Evolutionary conservation across 2,888 invertebrate genomes (phyloP).

Genomic region (Kuschelorhynchus macadamiae): DNA sequence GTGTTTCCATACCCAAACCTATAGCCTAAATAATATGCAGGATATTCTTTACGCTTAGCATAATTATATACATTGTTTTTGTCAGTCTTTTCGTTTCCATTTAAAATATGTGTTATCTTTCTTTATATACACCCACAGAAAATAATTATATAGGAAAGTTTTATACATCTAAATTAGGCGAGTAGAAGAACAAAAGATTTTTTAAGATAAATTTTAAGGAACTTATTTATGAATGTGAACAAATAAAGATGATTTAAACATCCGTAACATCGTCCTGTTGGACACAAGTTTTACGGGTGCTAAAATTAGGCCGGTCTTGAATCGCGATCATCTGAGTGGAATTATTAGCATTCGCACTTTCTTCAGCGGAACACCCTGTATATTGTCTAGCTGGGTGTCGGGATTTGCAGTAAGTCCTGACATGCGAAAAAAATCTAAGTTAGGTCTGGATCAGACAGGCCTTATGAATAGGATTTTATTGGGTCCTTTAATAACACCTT

Average conservation of each 20-base stretch:
- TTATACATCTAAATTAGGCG: neutral
- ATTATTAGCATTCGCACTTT: slow-evolving; percentile 35
- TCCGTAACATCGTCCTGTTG: slow-evolving; percentile 38
- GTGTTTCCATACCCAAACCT: slow-evolving; percentile 49
- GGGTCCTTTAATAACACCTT: slow-evolving; percentile 14
- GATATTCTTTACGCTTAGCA: slow-evolving; percentile 40
- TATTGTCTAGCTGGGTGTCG: slow-evolving; percentile 47
- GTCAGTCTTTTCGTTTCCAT: slow-evolving; percentile 52
- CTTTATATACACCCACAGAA: slow-evolving; percentile 22
- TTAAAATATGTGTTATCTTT: slow-evolving; percentile 41
- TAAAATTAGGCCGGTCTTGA: slow-evolving; percentile 39
- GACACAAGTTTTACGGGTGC: slow-evolving; percentile 37
- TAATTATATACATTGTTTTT: slow-evolving; percentile 38
- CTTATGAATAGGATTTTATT: slow-evolving; percentile 7
- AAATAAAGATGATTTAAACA: slow-evolving; percentile 36
- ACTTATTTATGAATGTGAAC: slow-evolving; percentile 20
- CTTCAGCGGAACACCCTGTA: slow-evolving; percentile 48
- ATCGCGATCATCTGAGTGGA: slow-evolving; percentile 20
- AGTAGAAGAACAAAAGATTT: slow-evolving; percentile 14
- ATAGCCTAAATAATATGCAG: slow-evolving; percentile 51
- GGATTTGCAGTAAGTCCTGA: slow-evolving; percentile 51
- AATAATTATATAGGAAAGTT: slow-evolving; percentile 14
- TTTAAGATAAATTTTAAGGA: slow-evolving; percentile 5
- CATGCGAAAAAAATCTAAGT: slow-evolving; percentile 50
- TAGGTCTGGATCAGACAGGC: slow-evolving; percentile 46